Percentiles rank a stretch among this genome's conserved stretches.
These are phyloP conservation scores for Musca domestica DNA, from an alignment of 1,140 invertebrate species.

Conservation along the genomic window DNA sequence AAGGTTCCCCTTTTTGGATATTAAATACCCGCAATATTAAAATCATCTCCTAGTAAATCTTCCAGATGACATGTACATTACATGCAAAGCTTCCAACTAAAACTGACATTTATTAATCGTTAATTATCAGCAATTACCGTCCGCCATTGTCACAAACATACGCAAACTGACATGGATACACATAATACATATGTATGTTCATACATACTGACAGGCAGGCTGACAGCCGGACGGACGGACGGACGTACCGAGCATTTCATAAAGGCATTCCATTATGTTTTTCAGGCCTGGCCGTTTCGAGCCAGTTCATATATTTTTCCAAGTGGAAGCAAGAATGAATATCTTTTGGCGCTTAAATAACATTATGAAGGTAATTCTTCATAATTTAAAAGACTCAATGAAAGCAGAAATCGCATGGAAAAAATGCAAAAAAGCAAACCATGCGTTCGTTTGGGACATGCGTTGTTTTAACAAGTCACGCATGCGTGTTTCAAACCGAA, in stretches of 20 bases:
- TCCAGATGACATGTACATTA: too few species aligned
- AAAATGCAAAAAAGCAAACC: neutral
- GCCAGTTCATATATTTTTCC: neutral
- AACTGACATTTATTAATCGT: constrained; percentile 16
- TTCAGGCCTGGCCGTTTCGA: neutral
- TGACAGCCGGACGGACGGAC: neutral
- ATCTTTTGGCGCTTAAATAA: constrained; percentile 8
- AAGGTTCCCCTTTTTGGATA: too few species aligned
- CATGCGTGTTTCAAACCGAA: neutral
- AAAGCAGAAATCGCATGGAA: neutral
- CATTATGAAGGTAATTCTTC: constrained; percentile 15
- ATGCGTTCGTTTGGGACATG: neutral
- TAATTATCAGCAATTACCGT: constrained; percentile 15
- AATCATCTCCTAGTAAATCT: too few species aligned
- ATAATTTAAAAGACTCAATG: constrained; percentile 14
- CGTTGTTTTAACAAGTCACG: neutral
- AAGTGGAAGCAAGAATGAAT: too few species aligned
- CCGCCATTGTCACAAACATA: too few species aligned
- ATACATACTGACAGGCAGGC: neutral
- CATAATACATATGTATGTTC: neutral
- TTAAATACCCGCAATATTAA: too few species aligned
- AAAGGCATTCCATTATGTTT: neutral
- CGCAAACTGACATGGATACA: too few species aligned
- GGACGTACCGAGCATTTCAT: neutral
- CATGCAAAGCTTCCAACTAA: neutral